phyloP scores from a whole-genome alignment of 2,888 invertebrate genomes.

The Drosophila ustulata region DNA sequence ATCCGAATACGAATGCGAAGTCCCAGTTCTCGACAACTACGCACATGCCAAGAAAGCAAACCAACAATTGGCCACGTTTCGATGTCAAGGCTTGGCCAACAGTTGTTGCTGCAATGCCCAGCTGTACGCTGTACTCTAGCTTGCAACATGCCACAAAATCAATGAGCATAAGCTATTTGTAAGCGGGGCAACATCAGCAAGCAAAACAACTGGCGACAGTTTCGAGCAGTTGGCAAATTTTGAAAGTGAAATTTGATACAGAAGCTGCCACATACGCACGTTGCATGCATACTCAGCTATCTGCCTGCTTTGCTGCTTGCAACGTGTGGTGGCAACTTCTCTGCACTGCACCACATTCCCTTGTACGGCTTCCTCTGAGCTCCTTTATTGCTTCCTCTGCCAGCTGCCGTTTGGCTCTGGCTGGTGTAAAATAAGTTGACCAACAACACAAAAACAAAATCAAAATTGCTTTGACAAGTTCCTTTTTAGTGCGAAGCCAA shows the following conservation, averaged over 20 bases:
- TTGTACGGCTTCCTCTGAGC: conserved; percentile 50
- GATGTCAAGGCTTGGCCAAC: conserved; percentile 56
- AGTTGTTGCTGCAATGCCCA: conserved; percentile 38
- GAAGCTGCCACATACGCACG: conserved; percentile 43
- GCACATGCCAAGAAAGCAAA: conserved; percentile 55
- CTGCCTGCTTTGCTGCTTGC: conserved; percentile 26
- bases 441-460: conserved; percentile 42
- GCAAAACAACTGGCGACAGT: conserved; percentile 55
- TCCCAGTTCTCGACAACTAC: conserved; percentile 23
- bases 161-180: conserved; percentile 73
- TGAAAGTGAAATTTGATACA: conserved; percentile 68
- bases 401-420: not conserved
- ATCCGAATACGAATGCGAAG: not conserved
- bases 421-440: conserved; percentile 43
- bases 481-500: not conserved
- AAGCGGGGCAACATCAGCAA: conserved; percentile 30
- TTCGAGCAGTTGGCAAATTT: conserved; percentile 67
- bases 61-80: conserved; percentile 61
- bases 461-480: conserved; percentile 47
- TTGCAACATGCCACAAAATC: conserved; percentile 75
- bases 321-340: conserved; percentile 51
- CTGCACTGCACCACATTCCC: conserved; percentile 24
- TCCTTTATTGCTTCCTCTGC: conserved; percentile 54
- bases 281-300: conserved; percentile 17
- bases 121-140: conserved; percentile 18